Conservation (phyloP, 2,113 vertebrate species). For the Tiliqua scincoides region DNA sequence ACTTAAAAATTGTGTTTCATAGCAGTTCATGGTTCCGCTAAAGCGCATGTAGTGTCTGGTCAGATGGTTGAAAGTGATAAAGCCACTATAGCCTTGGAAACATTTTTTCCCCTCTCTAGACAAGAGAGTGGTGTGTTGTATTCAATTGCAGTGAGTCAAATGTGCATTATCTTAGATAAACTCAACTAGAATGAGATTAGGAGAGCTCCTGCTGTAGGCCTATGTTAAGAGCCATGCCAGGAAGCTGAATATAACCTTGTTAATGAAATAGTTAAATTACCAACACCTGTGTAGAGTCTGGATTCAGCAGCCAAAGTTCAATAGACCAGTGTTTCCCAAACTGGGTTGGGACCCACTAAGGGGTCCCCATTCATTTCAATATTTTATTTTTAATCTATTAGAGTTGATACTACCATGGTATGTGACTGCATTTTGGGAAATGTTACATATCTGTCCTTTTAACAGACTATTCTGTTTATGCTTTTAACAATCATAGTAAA, state of each 20-base stretch:
- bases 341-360: no score
- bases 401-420: no score
- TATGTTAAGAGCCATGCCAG: background rate
- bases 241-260: background rate
- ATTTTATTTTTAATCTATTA: no score
- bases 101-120: background rate
- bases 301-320: background rate
- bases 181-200: background rate
- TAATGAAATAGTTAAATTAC: background rate
- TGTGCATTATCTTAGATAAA: background rate
- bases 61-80: conserved; percentile 20
- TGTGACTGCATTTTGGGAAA: no score
- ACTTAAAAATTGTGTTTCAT: rapidly evolving
- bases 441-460: no score
- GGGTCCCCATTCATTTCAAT: no score
- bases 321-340: no score
- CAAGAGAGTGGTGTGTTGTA: background rate
- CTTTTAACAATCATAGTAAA: no score
- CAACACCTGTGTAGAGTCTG: background rate
- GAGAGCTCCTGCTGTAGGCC: background rate
- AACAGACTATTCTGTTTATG: no score
- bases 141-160: background rate
- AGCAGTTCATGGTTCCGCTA: background rate
- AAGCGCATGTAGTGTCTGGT: background rate
- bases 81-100: no score